These are phyloP conservation scores for Ursus arctos DNA, from an alignment of 2,113 vertebrate genomes.

Conservation along the genomic window DNA sequence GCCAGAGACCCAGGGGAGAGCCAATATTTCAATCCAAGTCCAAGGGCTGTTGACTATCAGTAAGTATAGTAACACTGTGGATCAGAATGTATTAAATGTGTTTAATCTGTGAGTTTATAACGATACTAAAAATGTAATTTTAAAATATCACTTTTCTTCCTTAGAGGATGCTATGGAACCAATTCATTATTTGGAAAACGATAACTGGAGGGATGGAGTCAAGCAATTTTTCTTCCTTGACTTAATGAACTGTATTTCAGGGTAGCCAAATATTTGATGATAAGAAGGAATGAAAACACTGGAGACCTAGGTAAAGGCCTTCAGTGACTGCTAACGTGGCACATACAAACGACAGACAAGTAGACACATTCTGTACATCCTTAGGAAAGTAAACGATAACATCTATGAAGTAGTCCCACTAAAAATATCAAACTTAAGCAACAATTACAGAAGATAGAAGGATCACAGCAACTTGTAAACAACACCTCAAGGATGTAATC, in stretches of 20 bases:
- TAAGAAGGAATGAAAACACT: not conserved
- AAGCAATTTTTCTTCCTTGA: not conserved
- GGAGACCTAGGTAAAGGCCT: not conserved
- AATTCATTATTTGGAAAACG: not conserved
- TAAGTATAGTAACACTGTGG: not conserved
- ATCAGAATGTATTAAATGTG: not conserved
- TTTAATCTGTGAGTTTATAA: not conserved
- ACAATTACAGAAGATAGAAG: not conserved
- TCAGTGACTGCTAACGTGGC: not conserved
- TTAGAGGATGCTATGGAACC: not conserved
- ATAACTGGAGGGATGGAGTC: not conserved
- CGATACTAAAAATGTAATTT: not conserved
- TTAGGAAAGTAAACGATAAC: not conserved
- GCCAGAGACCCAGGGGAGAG: not conserved
- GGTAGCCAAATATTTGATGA: not conserved
- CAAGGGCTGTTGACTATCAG: not conserved
- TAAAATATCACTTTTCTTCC: not conserved
- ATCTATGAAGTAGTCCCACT: not conserved
- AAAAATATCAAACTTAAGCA: not conserved
- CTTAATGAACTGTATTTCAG: not conserved
- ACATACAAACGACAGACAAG: not conserved
- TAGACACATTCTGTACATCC: not conserved
- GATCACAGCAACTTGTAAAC: not conserved
- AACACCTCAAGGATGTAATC: not conserved
- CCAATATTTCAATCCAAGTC: not conserved